Percentiles rank a stretch among this genome's conserved stretches.
Conservation (phyloP, 2,888 invertebrate species). For the Hypomecis punctinalis region DNA sequence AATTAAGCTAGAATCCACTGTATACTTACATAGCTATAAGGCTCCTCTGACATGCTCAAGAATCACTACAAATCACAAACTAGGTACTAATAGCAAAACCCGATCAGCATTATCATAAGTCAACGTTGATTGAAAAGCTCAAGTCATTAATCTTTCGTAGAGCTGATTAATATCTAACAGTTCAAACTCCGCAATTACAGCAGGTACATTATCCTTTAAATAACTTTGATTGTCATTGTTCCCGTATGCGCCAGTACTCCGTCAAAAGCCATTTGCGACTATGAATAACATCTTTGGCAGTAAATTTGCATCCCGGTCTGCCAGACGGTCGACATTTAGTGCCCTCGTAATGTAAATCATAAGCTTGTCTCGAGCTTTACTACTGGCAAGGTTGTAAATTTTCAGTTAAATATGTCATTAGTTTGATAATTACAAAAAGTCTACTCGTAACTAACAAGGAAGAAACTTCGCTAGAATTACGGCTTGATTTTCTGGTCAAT, state of each 20-base stretch:
- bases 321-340: slow-evolving; percentile 54
- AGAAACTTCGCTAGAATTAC: too few relatives aligned
- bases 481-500: too few relatives aligned
- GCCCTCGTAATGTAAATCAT: slow-evolving; percentile 60
- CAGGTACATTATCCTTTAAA: slow-evolving; percentile 1
- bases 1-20: too few relatives aligned
- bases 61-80: not conserved
- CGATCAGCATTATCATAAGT: not conserved
- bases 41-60: not conserved
- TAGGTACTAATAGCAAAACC: not conserved
- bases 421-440: slow-evolving; percentile 7
- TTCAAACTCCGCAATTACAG: not conserved
- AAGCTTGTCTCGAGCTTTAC: slow-evolving; percentile 52
- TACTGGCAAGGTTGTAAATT: slow-evolving; percentile 30
- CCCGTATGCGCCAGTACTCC: slow-evolving; percentile 1
- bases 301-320: slow-evolving; percentile 39
- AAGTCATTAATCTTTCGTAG: not conserved
- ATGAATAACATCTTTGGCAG: slow-evolving; percentile 39
- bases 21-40: too few relatives aligned
- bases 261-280: slow-evolving; percentile 27
- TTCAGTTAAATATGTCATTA: slow-evolving; percentile 24
- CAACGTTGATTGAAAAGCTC: not conserved
- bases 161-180: not conserved
- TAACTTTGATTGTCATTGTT: slow-evolving; percentile 29
- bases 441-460: too few relatives aligned